phyloP scores from a whole-genome alignment of 2,113 vertebrate genomes.

The Saccopteryx bilineata region DNA sequence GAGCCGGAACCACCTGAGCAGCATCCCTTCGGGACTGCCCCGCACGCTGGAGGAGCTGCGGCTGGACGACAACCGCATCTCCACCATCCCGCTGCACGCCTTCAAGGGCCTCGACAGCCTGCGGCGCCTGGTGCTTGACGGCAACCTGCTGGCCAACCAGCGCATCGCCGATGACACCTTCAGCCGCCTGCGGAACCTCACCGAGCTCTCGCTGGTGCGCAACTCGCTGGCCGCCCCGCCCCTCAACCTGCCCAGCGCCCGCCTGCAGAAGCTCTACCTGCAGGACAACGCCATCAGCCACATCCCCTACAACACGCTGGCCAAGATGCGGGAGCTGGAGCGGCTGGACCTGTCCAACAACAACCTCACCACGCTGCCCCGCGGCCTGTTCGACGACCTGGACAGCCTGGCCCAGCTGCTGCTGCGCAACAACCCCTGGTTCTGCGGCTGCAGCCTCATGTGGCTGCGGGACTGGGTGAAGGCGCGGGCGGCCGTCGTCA shows the following conservation, averaged over 20 bases:
- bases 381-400: conserved; percentile 94
- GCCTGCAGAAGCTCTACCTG: conserved; percentile 93
- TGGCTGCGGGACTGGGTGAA: conserved; percentile 96
- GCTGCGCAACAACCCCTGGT: conserved; percentile 96
- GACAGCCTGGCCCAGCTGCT: conserved; percentile 93
- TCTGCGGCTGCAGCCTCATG: conserved; percentile 95
- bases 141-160: conserved; percentile 97
- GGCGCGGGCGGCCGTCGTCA: conserved; percentile 91
- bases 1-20: conserved; percentile 96
- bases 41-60: conserved; percentile 95
- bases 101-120: conserved; percentile 94
- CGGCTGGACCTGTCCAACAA: conserved; percentile 96
- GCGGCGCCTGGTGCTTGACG: conserved; percentile 95
- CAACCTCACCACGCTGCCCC: conserved; percentile 95
- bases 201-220: conserved; percentile 94
- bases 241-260: conserved; percentile 92
- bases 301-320: conserved; percentile 92
- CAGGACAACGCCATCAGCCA: conserved; percentile 96
- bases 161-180: conserved; percentile 97
- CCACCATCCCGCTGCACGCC: conserved; percentile 95
- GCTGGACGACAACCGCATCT: conserved; percentile 97
- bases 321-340: conserved; percentile 92
- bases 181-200: conserved; percentile 94
- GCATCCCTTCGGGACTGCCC: conserved; percentile 95
- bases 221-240: conserved; percentile 95